phyloP scores from a whole-genome alignment of 2,797 vertebrate genomes.

The Gobio occitaniae region DNA sequence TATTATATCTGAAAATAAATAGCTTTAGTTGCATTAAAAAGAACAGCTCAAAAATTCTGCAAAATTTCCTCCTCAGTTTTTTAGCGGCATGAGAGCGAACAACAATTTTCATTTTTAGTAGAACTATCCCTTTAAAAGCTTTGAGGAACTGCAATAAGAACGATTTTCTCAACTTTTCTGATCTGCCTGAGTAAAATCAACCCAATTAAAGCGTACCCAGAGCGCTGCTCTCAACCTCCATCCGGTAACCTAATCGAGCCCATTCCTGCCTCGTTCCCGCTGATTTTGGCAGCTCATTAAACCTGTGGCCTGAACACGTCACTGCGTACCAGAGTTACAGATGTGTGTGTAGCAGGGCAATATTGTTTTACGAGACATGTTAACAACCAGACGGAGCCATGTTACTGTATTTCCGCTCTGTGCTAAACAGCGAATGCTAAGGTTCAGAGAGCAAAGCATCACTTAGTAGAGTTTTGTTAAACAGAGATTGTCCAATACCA shows the following conservation, averaged over 20 bases:
- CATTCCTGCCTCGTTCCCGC: background rate
- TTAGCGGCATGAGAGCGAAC: background rate
- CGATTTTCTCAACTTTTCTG: slow-evolving; percentile 3
- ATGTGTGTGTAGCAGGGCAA: slow-evolving; percentile 29
- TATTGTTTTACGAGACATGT: slow-evolving; percentile 54
- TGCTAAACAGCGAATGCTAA: background rate
- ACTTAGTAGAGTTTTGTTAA: slow-evolving; percentile 2
- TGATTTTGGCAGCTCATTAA: slow-evolving; percentile 56
- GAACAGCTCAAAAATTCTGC: background rate
- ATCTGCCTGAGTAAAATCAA: slow-evolving; percentile 32
- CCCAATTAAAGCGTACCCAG: slow-evolving; percentile 16
- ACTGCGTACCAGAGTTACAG: slow-evolving; percentile 34
- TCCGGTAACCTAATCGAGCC: background rate
- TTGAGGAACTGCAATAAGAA: background rate
- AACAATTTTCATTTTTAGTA: background rate
- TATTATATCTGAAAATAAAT: too few relatives aligned
- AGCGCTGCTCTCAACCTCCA: background rate
- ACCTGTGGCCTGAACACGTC: slow-evolving; percentile 34
- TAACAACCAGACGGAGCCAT: slow-evolving; percentile 53
- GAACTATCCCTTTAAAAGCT: background rate
- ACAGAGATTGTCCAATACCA: slow-evolving; percentile 1
- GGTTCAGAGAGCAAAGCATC: slow-evolving; percentile 19
- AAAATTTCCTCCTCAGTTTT: background rate
- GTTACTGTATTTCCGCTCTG: slow-evolving; percentile 38
- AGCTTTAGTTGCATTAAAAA: background rate